Conservation (phyloP, 2,888 invertebrate species). For the Julus scandinavius region DNA sequence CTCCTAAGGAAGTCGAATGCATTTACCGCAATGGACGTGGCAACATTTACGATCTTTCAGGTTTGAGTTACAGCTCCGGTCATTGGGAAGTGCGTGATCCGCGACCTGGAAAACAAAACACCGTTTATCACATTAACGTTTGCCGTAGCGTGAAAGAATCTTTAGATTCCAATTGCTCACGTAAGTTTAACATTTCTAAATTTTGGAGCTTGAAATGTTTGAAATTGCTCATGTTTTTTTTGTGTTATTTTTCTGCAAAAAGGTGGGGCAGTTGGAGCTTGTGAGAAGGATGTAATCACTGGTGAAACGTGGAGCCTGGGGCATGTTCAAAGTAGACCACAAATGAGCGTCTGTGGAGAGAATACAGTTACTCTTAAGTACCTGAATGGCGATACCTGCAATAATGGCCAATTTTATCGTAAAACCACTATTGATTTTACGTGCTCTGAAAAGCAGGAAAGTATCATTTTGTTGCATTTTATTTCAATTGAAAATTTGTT, state of each 20-base stretch:
- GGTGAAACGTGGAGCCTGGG: constrained; percentile 54
- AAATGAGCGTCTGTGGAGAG: constrained; percentile 34
- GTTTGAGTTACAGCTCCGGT: background rate
- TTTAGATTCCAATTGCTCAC: constrained; percentile 29
- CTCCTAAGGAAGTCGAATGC: constrained; percentile 54
- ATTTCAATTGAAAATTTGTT: background rate
- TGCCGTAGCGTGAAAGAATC: constrained; percentile 49
- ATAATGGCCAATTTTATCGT: constrained; percentile 43
- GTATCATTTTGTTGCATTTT: background rate
- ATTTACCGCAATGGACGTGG: constrained; percentile 47
- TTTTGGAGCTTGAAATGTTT: background rate
- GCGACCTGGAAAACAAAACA: constrained; percentile 28
- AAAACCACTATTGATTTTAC: constrained; percentile 53
- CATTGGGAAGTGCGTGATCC: constrained; percentile 54
- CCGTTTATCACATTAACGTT: constrained; percentile 54
- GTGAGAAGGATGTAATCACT: constrained; percentile 9
- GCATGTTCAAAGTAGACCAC: constrained; percentile 51
- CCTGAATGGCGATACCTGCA: constrained; percentile 52
- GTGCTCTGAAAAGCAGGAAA: constrained; percentile 48
- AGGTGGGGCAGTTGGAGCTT: constrained; percentile 54
- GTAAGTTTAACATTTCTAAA: background rate
- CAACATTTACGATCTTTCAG: constrained; percentile 54
- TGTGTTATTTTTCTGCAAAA: background rate
- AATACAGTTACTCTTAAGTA: constrained; percentile 50
- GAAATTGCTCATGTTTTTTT: background rate